Evolutionary conservation across 2,888 invertebrate species (phyloP).

Genomic region (Anthrax anthrax): DNA sequence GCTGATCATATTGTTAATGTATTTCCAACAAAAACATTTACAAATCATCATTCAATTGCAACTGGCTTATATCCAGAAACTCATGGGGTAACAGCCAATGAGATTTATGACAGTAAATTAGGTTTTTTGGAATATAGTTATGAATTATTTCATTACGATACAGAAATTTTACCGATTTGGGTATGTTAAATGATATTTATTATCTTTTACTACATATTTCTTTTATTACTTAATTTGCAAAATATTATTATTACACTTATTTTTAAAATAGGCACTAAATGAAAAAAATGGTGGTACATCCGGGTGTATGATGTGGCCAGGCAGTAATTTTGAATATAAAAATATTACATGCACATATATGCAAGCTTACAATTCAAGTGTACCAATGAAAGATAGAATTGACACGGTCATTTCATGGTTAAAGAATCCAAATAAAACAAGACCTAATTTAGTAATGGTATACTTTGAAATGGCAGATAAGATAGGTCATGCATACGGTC

Average conservation of each 20-base stretch:
- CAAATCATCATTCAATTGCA: constrained; percentile 58
- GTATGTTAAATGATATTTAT: constrained; percentile 24
- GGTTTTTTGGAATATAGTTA: constrained; percentile 25
- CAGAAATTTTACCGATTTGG: constrained; percentile 43
- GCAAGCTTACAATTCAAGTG: constrained; percentile 29
- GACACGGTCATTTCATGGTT: constrained; percentile 43
- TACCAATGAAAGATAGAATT: constrained; percentile 39
- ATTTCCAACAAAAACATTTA: constrained; percentile 57
- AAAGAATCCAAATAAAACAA: constrained; percentile 37
- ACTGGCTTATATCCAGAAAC: constrained; percentile 53
- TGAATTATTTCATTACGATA: constrained; percentile 41
- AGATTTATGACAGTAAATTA: constrained; percentile 38
- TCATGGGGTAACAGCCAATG: constrained; percentile 54
- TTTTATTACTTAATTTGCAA: background rate
- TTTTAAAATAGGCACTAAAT: constrained; percentile 38
- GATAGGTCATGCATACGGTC: constrained; percentile 45
- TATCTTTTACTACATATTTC: background rate
- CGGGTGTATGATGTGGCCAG: constrained; percentile 60
- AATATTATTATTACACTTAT: constrained; percentile 15
- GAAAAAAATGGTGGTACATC: constrained; percentile 41
- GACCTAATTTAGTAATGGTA: constrained; percentile 52
- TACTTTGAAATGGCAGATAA: constrained; percentile 59
- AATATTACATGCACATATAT: constrained; percentile 35
- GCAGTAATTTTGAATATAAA: constrained; percentile 39
- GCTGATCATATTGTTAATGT: constrained; percentile 44